Base-by-base conservation (phyloP, 2,888 invertebrate genomes). In the Sesamia inferens region DNA sequence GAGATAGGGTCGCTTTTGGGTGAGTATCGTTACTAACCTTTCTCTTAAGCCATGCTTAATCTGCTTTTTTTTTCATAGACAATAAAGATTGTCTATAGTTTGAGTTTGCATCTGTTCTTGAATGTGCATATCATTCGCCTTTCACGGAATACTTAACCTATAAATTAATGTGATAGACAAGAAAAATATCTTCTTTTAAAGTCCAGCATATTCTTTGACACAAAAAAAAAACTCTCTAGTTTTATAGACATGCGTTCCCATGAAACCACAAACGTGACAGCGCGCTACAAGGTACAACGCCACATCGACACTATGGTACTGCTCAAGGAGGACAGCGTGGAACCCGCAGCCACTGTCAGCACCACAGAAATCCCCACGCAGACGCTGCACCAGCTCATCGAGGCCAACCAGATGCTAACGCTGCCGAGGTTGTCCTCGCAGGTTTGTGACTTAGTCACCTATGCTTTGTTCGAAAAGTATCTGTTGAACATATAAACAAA, bases 381-480 rank as follows among this genome's bases (percentile, higher is more conserved):
- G 87, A 98, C 99, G 0, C 97, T 99, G 92, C 98, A 98, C 82
- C 98, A 99, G 92, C 97, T 99, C 71, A 98, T 99, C 74, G 97
- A 98, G 73, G 97, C 98, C 63, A 99, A 99, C 95, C 98, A 98
- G 93, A 98, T 98, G 95, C 96, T 99, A 70, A 97, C 98, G 44
- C 94, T 99, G 84, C 99, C 99, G 0, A 96, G 99, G 71, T 96
- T 99, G 10, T 99, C 99, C 0, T 99, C 99, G n/a, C 99, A 99
- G 97, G 98, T 64, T 8, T 11, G 31, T 59, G 11, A 31, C 31
- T 6, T 5, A 57, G 2, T 31, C 16, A 31, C 31, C 10, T 31
- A 31, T 24, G 7, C 6, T 57, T 7, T 24, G 14, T 57, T 55
- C 14, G 13, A 14, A 55, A 57, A 57, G 24, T 57, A 57, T 16